Evolutionary conservation across 2,888 invertebrate genomes (phyloP).

Genomic region (Euzophera pinguis): DNA sequence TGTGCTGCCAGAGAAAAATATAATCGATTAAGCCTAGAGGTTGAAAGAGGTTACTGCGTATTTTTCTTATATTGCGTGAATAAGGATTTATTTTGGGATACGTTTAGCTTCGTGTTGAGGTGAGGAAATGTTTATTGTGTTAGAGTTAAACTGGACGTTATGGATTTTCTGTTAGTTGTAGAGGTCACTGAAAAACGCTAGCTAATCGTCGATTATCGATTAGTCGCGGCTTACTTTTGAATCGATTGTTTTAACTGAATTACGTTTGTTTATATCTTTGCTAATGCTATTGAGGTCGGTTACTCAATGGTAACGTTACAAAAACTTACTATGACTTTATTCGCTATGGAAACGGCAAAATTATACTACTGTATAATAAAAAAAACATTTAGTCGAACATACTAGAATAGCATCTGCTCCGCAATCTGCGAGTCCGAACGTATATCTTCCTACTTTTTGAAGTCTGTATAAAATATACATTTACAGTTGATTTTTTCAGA

Average conservation of each 20-base stretch:
- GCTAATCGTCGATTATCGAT: background rate
- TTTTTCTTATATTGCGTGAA: conserved; percentile 18
- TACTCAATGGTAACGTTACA: background rate
- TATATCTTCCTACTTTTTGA: too few species aligned
- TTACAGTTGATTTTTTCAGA: too few species aligned
- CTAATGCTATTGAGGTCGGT: background rate
- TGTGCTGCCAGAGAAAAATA: conserved; percentile 15
- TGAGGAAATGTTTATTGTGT: conserved; percentile 39
- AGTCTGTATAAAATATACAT: too few species aligned
- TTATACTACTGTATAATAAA: too few species aligned
- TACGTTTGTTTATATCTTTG: background rate
- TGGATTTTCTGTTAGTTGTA: background rate
- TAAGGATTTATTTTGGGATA: conserved; percentile 22
- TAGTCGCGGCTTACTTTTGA: background rate
- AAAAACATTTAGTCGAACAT: too few species aligned
- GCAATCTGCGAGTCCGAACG: too few species aligned
- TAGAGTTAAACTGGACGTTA: conserved; percentile 2
- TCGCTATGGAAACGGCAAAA: too few species aligned
- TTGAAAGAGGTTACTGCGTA: conserved; percentile 16
- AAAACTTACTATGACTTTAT: too few species aligned
- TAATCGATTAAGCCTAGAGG: conserved; percentile 3
- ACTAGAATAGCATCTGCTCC: too few species aligned
- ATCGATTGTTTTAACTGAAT: background rate
- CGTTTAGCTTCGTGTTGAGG: conserved; percentile 12
- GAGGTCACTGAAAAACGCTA: conserved; percentile 6